Evolutionary conservation across 2,888 invertebrate genomes (phyloP), one percentile per base, ranked within the genome.

Genomic region (Aphidoletes aphidimyza): DNA sequence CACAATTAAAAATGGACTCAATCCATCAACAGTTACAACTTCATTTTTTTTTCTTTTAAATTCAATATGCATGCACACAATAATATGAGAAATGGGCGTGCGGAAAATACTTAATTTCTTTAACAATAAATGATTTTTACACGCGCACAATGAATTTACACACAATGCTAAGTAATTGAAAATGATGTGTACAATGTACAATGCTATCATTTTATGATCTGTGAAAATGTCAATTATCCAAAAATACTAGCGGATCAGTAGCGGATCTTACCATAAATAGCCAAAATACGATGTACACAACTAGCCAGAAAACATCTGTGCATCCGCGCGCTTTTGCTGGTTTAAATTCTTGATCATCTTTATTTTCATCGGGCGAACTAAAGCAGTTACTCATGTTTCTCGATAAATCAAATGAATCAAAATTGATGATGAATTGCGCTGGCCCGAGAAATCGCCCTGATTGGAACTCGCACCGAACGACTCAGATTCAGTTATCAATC

Each of bases 221-320:
- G 9, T 45, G 9, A 11, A 11, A 45, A 17, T 45, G 8, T 45
- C 8, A 11, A 17, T 11, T 45, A 11, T 17, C 17, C 9, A 11
- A 45, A 11, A 45, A 11, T 8, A 45, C 8, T 11, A 45, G 17
- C 8, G 8, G 8, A 11, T 45, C 9, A n/a, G n/a, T n/a, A n/a
- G n/a, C n/a, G n/a, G n/a, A 81, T 88, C 90, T 91, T 92, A 96
- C 96, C 96, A 96, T 94, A 86, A 96, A 90, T 88, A 94, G 93
- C 95, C 95, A 96, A 90, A 96, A 96, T 85, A 94, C 88, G 86
- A 96, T 92, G 88, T 94, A 96, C 88, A 95, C 90, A 88, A 93
- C 91, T 69, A 96, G 92, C 95, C 95, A 96, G 86, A 95, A 92
- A 14, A 95, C 92, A 91, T 97, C 96, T 3, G 96, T 97, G 88